Evolutionary conservation across 2,888 invertebrate genomes (phyloP).

Genomic region (Acrocera orbiculus): DNA sequence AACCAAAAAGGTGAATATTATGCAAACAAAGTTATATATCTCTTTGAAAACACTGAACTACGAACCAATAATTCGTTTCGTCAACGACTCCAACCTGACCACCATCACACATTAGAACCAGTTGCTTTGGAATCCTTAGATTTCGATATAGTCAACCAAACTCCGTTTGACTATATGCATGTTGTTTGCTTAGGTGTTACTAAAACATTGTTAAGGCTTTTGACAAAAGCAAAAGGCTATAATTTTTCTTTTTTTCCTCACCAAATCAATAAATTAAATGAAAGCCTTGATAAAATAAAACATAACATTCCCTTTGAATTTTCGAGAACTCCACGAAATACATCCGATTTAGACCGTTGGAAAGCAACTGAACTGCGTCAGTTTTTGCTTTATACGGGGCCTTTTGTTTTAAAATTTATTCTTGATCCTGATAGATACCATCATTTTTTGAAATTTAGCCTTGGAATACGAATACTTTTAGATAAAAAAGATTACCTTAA

Average conservation of each 20-base stretch:
- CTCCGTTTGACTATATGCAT: neutral
- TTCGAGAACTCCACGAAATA: neutral
- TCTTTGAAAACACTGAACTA: neutral
- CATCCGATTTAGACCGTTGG: neutral
- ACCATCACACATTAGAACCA: neutral
- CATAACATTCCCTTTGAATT: neutral
- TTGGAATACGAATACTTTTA: conserved; percentile 5
- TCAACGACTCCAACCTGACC: neutral
- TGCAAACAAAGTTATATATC: neutral
- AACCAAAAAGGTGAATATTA: neutral
- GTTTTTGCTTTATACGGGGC: too few species aligned
- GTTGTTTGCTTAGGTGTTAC: neutral
- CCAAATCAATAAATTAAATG: neutral
- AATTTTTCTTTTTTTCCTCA: neutral
- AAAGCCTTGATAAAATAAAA: neutral
- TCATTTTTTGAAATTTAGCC: conserved; percentile 12
- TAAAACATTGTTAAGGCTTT: neutral
- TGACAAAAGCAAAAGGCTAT: neutral
- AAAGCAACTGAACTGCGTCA: conserved; percentile 10
- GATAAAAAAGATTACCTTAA: neutral
- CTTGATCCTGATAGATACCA: conserved; percentile 8
- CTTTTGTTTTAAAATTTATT: neutral
- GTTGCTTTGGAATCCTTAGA: neutral
- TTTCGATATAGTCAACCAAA: neutral
- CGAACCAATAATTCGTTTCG: neutral